Evolutionary conservation across 2,113 vertebrate genomes (phyloP).

Genomic region (Syngnathus floridae): DNA sequence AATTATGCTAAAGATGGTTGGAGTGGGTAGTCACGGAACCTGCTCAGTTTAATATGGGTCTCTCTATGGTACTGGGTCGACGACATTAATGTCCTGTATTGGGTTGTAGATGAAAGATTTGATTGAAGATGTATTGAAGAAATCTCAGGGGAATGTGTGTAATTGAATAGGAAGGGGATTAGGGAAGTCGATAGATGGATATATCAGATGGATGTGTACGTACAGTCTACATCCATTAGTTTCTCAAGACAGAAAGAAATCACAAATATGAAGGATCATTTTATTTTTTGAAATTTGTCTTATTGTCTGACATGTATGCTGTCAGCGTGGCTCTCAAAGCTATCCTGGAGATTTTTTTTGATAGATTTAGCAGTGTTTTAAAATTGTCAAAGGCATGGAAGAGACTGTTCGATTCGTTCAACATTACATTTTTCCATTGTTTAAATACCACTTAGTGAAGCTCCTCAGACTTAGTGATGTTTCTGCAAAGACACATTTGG

Average conservation of each 20-base stretch:
- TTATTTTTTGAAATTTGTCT: neutral
- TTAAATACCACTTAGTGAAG: no score
- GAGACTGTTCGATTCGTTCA: no score
- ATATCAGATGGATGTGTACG: neutral
- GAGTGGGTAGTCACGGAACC: neutral
- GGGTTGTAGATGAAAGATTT: neutral
- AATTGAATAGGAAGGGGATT: neutral
- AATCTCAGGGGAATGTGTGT: neutral
- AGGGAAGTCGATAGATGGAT: neutral
- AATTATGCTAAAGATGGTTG: conserved; percentile 17
- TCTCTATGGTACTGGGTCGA: neutral
- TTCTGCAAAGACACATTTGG: no score
- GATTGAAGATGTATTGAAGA: neutral
- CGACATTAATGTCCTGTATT: neutral
- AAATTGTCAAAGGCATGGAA: neutral
- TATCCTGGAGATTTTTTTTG: neutral
- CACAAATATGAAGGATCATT: neutral
- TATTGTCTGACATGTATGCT: neutral
- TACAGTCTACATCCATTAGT: neutral
- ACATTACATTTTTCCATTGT: no score
- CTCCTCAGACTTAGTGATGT: no score
- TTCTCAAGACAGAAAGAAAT: neutral
- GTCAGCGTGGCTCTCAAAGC: neutral
- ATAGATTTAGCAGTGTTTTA: neutral
- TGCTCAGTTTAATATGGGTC: neutral